A percentile compares a stretch with the other conserved stretches of the same genome.
These are phyloP conservation scores for Procavia capensis DNA, from an alignment of 2,113 vertebrate species.

Conservation along the genomic window DNA sequence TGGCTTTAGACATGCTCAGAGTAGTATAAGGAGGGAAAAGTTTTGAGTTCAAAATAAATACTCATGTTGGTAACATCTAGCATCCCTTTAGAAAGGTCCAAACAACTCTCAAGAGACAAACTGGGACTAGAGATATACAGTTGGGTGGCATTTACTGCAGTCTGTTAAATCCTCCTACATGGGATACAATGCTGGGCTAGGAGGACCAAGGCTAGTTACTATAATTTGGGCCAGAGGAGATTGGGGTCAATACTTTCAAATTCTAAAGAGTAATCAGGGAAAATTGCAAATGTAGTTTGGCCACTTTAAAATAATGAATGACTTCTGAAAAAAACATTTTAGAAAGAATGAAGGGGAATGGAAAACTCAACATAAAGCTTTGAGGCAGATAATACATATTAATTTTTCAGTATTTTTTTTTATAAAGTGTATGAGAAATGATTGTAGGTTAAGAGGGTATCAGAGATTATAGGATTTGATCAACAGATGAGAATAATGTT, in stretches of 20 bases:
- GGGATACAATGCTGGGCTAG: too few relatives aligned
- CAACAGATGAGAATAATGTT: background rate
- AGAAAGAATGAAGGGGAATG: background rate
- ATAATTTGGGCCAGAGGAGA: background rate
- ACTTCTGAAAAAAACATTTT: background rate
- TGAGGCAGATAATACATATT: background rate
- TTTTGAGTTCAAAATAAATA: constrained; percentile 31
- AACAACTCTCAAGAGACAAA: background rate
- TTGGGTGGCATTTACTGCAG: background rate
- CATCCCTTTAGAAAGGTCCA: background rate
- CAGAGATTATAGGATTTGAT: too few relatives aligned
- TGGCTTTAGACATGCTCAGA: background rate
- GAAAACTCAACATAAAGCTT: background rate
- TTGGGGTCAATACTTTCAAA: background rate
- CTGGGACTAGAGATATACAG: background rate
- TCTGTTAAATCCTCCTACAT: background rate
- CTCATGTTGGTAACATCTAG: background rate
- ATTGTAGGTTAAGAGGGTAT: background rate
- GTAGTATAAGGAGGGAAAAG: background rate
- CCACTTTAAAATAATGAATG: background rate
- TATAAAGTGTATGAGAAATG: background rate
- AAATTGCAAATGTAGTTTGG: background rate
- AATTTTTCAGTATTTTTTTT: background rate
- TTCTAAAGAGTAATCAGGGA: background rate
- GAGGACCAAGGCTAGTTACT: background rate